Evolutionary conservation across 2,113 vertebrate species (phyloP).

Genomic region (Mustelus asterias): DNA sequence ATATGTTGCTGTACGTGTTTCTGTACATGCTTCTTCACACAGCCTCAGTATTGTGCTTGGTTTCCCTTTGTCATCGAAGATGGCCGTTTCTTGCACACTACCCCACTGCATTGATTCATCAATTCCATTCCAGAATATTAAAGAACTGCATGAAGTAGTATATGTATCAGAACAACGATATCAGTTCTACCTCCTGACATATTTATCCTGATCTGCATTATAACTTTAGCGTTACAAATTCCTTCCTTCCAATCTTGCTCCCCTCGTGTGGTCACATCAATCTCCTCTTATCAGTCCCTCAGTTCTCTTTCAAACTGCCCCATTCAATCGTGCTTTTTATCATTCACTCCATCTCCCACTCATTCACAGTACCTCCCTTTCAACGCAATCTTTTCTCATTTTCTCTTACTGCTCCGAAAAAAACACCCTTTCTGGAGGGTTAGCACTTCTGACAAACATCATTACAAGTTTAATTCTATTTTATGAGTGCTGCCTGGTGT

Average conservation of each 20-base stretch:
- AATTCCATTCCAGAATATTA: background rate
- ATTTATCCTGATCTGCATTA: background rate
- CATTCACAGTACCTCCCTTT: background rate
- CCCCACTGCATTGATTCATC: background rate
- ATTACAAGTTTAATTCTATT: background rate
- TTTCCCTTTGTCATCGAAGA: background rate
- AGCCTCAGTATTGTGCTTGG: background rate
- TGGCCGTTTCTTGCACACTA: background rate
- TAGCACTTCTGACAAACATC: background rate
- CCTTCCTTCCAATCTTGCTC: background rate
- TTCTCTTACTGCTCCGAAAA: background rate
- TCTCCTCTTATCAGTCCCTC: background rate
- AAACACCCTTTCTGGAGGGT: background rate
- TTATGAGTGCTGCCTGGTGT: background rate
- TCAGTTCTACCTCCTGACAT: background rate
- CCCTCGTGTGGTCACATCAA: background rate
- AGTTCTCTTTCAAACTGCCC: background rate
- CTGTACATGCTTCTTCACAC: background rate
- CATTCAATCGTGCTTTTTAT: background rate
- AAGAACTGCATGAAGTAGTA: background rate
- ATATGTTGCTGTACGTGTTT: background rate
- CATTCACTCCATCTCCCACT: background rate
- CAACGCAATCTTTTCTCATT: background rate
- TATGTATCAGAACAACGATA: background rate
- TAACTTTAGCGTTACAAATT: background rate